Evolutionary conservation across 2,888 invertebrate genomes (phyloP).

Genomic region (Dorcus parallelipipedus): DNA sequence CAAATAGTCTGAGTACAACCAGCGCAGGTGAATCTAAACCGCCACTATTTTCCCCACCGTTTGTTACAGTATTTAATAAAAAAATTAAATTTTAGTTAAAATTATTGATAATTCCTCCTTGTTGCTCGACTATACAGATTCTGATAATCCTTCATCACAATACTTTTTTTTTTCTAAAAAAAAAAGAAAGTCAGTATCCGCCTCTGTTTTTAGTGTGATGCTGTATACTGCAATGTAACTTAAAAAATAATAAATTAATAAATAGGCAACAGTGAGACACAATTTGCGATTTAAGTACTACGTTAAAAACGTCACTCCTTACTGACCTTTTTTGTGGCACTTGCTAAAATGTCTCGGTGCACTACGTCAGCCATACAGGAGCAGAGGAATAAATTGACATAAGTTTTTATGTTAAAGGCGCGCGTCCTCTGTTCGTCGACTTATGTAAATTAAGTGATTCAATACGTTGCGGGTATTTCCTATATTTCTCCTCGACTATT

Average conservation of each 20-base stretch:
- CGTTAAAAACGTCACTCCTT: constrained; percentile 10
- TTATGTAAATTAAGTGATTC: not conserved
- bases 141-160: no score
- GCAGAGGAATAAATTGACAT: not conserved
- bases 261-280: constrained; percentile 31
- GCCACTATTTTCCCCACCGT: not conserved
- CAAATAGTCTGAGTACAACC: no score
- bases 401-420: not conserved
- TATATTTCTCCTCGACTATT: not conserved
- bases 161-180: no score
- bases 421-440: not conserved
- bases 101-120: not conserved
- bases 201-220: constrained; percentile 36
- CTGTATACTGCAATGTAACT: constrained; percentile 18
- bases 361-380: constrained; percentile 13
- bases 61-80: not conserved
- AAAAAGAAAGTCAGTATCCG: constrained; percentile 17
- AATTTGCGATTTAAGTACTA: constrained; percentile 10
- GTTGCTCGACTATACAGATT: not conserved
- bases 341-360: constrained; percentile 19
- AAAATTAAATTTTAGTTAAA: not conserved
- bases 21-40: no score
- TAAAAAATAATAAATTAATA: constrained; percentile 5
- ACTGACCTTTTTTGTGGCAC: constrained; percentile 23
- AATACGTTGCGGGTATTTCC: not conserved